Conservation (phyloP, 2,888 invertebrate genomes). For the Colletes collaris region DNA sequence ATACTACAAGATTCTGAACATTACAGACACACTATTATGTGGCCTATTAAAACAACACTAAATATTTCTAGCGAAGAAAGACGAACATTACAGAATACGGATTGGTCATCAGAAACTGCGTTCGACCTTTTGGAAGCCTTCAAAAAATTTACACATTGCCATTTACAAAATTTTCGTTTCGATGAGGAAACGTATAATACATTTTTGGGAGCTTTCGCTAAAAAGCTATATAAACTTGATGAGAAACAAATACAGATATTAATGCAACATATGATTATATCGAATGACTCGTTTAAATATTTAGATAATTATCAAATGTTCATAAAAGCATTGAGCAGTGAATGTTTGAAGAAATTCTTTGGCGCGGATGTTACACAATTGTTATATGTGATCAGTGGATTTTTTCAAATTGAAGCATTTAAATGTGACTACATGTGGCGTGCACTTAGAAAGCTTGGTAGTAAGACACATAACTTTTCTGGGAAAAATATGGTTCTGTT, state of each 20-base stretch:
- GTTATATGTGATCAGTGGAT: slow-evolving; percentile 86
- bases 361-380: slow-evolving; percentile 84
- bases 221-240: not conserved
- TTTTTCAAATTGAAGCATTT: slow-evolving; percentile 84
- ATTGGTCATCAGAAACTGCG: not conserved
- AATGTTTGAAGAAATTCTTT: slow-evolving; percentile 84
- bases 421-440: slow-evolving; percentile 17
- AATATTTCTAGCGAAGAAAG: not conserved
- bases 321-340: slow-evolving; percentile 88
- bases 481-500: slow-evolving; percentile 87
- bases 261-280: slow-evolving; percentile 81
- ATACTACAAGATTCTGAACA: not conserved
- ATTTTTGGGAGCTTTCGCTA: not conserved
- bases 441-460: slow-evolving; percentile 83
- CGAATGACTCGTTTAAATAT: slow-evolving; percentile 79
- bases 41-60: not conserved
- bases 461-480: slow-evolving; percentile 85
- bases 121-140: not conserved
- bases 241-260: not conserved
- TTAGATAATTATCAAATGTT: slow-evolving; percentile 84
- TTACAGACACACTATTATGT: slow-evolving; percentile 12
- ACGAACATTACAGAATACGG: fast-evolving
- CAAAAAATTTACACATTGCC: slow-evolving; percentile 19
- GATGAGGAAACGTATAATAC: fast-evolving
- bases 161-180: not conserved